Base-by-base conservation (phyloP, 2,113 vertebrate genomes). In the Oenanthe melanoleuca region DNA sequence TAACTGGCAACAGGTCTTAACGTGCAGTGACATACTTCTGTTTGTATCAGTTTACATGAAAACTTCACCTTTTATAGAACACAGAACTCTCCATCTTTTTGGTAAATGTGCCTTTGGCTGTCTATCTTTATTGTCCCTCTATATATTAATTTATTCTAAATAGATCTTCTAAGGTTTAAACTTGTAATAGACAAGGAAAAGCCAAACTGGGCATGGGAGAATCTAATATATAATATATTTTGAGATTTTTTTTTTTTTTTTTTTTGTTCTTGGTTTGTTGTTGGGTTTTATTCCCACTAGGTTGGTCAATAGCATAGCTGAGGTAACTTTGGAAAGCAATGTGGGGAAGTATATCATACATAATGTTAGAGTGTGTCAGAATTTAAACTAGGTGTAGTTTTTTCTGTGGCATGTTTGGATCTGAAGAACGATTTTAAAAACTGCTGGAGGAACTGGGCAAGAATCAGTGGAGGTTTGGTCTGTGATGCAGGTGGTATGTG, bases 211-310 rank as follows among this genome's bases (percentile, higher is more conserved):
- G 15, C 3, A 22, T 38, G 53, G 38, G 26, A 52, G 9, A 77
- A 13, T 37, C 4, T 60, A 77, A 23, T 37, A 37, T 50, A 9
- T 28, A 12, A 4, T 42, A 8, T 28, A 15, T 34, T 59, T 70
- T 57, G 84, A 33, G 12, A 22, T 44, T 34, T 11, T 69, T 67
- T 71, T 61, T 12, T 8, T 33, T 64, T 67, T 66, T 61, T 13
- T 8, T 23, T 49, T 40, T 40, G 13, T 40, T 40, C 14, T 42
- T 38, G 15, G 16, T 42, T 44, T n/a, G 8, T 77, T 29, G 14
- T 25, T 53, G 9, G 8, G 2, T 2, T 2, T 59, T 44, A 29
- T 71, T 60, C 24, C 2, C 2, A 12, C 11, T 13, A 8, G 3
- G 33, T 12, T 65, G 59, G 4, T 83, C 37, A 83, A 5, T 8